Evolutionary conservation across 1,140 invertebrate genomes (phyloP), one percentile per base, ranked within the genome.

Genomic region (Orchestia grillus): DNA sequence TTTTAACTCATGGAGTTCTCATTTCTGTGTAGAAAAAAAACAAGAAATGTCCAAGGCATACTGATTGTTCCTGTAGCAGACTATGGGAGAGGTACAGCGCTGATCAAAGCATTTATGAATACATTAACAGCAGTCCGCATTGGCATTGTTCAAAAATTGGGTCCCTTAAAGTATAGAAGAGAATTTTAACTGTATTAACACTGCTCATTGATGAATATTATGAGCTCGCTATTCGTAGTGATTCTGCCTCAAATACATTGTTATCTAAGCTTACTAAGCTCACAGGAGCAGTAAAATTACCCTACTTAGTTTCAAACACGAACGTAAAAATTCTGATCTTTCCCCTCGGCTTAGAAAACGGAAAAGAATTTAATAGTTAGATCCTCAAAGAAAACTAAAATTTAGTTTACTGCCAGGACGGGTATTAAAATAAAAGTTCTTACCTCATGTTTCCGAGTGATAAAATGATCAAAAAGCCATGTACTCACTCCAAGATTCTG

Each of bases 401-500:
- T 77, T 77, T 3, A 77, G 11, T 77, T 3, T 28, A 15, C 15
- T 19, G 36, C 62, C 62, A 77, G 28, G 28, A 77, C 28, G 11
- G 36, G 62, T 19, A 77, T 23, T 77, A 15, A 15, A 36, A 19
- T 19, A 36, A 36, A 77, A 77, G 15, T 77, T 77, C 36, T 36
- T 3, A 36, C 11, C 11, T 36, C 36, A 77, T 77, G 15, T 77
- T 23, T 77, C 15, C 41, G 42, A 91, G 19, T 28, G 42, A 43
- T 16, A 44, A 44, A 44, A 91, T 1, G 0, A 47, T 94, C 41
- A 11, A 47, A 45, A 44, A 45, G 40, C 15, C 40, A 23, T 0
- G 44, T 94, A 94, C 92, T 94, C 92, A 94, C 92, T 47, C 92
- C 6, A 94, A 44, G 43, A 94, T 44, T 40, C 92, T 94, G 92